phyloP scores from a whole-genome alignment of 2,888 invertebrate genomes.

The Lepidonotus clava region DNA sequence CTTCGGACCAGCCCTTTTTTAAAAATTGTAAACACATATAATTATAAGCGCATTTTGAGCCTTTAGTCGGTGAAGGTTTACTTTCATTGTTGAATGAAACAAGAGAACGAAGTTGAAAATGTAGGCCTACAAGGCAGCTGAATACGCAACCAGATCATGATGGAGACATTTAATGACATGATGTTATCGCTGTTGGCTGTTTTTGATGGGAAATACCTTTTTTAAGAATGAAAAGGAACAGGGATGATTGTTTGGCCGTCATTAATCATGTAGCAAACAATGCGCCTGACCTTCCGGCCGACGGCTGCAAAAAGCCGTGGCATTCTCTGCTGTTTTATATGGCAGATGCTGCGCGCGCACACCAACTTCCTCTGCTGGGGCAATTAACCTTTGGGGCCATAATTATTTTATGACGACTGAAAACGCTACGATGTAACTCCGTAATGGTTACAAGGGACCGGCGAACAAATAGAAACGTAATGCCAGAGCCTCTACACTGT shows the following conservation, averaged over 20 bases:
- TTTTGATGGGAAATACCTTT: no score
- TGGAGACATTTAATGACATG: no score
- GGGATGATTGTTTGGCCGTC: conserved; percentile 3
- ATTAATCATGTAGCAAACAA: conserved; percentile 36
- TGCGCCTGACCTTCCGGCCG: conserved; percentile 10
- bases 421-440: conserved; percentile 1
- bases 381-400: conserved; percentile 36
- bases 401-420: conserved; percentile 39
- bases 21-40: no score
- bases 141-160: no score
- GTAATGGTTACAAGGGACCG: not conserved
- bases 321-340: conserved; percentile 38
- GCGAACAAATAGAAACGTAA: not conserved
- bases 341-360: conserved; percentile 34
- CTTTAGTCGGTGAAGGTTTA: no score
- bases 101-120: no score
- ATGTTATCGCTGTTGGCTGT: no score
- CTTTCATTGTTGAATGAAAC: no score
- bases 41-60: no score
- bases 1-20: no score
- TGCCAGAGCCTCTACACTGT: conserved; percentile 8
- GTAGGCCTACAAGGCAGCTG: no score
- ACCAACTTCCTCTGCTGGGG: conserved; percentile 1
- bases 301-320: not conserved
- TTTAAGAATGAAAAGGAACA: no score